Evolutionary conservation across 2,113 vertebrate species (phyloP).

Genomic region (Macquaria ambigua): DNA sequence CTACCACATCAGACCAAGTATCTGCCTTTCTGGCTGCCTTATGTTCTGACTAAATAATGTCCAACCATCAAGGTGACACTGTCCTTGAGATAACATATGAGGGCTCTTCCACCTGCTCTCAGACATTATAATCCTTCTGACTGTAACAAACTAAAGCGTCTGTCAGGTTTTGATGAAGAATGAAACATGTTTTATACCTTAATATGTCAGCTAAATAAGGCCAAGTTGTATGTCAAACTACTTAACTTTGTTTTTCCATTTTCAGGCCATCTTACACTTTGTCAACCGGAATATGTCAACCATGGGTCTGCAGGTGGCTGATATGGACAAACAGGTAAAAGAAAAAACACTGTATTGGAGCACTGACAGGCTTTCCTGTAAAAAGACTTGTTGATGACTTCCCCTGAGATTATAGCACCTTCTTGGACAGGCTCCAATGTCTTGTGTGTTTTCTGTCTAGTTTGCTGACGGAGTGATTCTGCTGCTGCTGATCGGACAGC

Average conservation of each 20-base stretch:
- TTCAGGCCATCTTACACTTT: conserved; percentile 90
- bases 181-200: background rate
- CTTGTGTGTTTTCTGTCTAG: conserved; percentile 74
- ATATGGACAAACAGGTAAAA: conserved; percentile 89
- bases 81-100: background rate
- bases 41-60: too few species aligned
- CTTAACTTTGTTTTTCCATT: conserved; percentile 21
- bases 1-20: too few species aligned
- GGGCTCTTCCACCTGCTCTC: background rate
- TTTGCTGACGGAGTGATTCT: conserved; percentile 95
- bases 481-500: conserved; percentile 93
- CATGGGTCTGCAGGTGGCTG: conserved; percentile 89
- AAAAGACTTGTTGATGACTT: background rate
- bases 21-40: too few species aligned
- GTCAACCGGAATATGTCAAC: conserved; percentile 88
- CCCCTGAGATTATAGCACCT: conserved; percentile 16
- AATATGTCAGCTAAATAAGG: background rate
- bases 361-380: background rate
- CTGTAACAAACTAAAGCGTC: background rate
- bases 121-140: background rate
- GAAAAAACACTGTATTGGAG: background rate
- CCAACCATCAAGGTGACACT: too few species aligned
- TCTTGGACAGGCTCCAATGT: background rate
- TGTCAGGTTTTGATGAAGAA: background rate
- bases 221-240: background rate